Base-by-base conservation (phyloP, 2,888 invertebrate species). In the Drosophila kuntzei region DNA sequence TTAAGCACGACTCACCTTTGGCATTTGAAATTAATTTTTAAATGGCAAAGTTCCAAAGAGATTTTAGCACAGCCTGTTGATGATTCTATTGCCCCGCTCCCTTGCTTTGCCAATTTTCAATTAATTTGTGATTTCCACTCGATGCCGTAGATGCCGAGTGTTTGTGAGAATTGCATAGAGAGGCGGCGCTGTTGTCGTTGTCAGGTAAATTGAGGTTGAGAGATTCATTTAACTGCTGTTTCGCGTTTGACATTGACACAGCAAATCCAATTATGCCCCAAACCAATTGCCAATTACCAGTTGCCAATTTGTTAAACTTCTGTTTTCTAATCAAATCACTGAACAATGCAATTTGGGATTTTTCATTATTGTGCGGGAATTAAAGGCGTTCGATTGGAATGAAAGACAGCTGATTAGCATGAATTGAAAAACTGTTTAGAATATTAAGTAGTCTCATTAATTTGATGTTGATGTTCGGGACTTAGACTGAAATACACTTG, bases 51-150 rank as follows among this genome's bases (percentile, higher is more conserved):
- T 39, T 59, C 58, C 72, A 72, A 55, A 25, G 29, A 53, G 55
- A 51, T 22, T 66, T 47, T 50, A 54, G 16, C 53, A 16, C 60
- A 27, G 29, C 14, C 53, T 61, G 60, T 27, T 61, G 65, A 27
- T 29, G 57, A 22, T 62, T 44, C 53, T 44, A 59, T 34, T 55
- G 29, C 63, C 27, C 5, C 41, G 46, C 16, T 32, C 32, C 22
- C 34, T 16, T 25, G 32, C 59, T 20, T 14, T 60, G 68, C 41
- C 75, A 75, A 66, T 75, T 79, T 81, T 73, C 67, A 81, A 81
- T 81, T 82, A 86, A 76, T 81, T 85, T 76, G 49, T 54, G 36
- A 63, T 55, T 70, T 54, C 55, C 71, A 61, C 71, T 70, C 51
- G 44, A 61, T 41, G 46, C 34, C 22, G 14, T 32, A 8, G 29